Conservation (phyloP, 2,113 vertebrate genomes). For the Apus apus region DNA sequence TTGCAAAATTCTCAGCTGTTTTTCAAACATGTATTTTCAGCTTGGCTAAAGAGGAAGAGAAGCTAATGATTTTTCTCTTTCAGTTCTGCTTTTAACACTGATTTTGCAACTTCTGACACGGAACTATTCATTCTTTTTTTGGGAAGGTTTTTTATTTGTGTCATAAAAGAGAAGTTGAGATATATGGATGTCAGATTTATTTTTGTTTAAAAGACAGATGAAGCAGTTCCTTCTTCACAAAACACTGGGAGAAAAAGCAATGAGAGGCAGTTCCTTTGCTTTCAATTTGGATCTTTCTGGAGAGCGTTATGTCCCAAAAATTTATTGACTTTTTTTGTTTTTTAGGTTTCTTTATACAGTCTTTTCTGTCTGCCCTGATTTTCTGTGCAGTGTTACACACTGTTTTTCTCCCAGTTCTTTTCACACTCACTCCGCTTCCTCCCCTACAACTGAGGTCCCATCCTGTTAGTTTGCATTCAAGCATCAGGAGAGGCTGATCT, state of each 20-base stretch:
- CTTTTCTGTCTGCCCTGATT: not conserved
- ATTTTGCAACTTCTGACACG: not conserved
- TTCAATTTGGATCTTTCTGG: not conserved
- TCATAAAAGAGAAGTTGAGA: not conserved
- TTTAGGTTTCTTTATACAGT: not conserved
- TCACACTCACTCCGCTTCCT: not conserved
- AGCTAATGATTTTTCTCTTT: not conserved
- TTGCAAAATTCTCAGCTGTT: not conserved
- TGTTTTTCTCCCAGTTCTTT: not conserved
- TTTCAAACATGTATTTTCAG: not conserved
- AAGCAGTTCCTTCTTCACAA: not conserved
- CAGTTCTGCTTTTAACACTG: not conserved
- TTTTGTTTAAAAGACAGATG: not conserved
- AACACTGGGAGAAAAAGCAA: not conserved
- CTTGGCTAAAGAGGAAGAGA: not conserved
- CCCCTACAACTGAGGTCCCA: fast-evolving
- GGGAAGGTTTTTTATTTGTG: not conserved
- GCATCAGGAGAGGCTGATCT: not conserved
- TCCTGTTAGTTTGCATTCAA: not conserved
- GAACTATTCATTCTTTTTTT: not conserved
- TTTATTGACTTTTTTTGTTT: not conserved
- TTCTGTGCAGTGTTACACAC: not conserved
- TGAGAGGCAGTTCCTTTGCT: not conserved
- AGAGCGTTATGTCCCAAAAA: not conserved
- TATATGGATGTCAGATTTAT: not conserved